A percentile compares a stretch with the other conserved stretches of the same genome.
These are phyloP conservation scores for Drosophila oshimai DNA, from an alignment of 1,140 invertebrate species.

Conservation along the genomic window DNA sequence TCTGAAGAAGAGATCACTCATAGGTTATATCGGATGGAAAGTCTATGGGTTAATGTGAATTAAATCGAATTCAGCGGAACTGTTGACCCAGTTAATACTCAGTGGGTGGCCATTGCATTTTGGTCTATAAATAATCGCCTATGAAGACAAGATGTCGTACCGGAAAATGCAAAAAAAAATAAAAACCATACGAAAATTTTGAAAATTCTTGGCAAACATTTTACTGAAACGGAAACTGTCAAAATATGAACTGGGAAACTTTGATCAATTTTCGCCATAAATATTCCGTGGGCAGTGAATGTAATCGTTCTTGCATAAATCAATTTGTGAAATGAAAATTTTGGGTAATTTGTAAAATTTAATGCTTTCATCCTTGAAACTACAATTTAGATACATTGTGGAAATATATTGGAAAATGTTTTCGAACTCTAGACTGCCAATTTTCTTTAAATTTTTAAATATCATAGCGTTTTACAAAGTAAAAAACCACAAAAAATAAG, in stretches of 20 bases:
- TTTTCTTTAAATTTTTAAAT: not conserved
- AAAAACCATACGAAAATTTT: slow-evolving; percentile 5
- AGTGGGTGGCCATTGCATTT: slow-evolving; percentile 39
- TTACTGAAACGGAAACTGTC: slow-evolving; percentile 26
- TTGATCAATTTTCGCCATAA: slow-evolving; percentile 26
- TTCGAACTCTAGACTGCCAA: not conserved
- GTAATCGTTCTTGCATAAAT: slow-evolving; percentile 1
- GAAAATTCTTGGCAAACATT: slow-evolving; percentile 29
- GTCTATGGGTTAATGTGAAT: not conserved
- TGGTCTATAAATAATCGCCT: slow-evolving; percentile 29
- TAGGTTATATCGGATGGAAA: not conserved
- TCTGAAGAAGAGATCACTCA: not conserved
- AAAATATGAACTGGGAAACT: slow-evolving; percentile 22
- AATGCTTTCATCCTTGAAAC: not conserved
- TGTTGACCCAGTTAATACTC: slow-evolving; percentile 60
- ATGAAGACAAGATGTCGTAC: slow-evolving; percentile 37
- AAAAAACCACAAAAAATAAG: not conserved
- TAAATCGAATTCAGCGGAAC: slow-evolving; percentile 13
- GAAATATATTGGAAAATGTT: not conserved
- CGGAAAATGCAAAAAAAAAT: slow-evolving; percentile 41
- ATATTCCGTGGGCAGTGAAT: slow-evolving; percentile 23
- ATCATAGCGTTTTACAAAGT: not conserved
- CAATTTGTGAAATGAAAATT: not conserved
- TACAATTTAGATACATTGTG: not conserved
- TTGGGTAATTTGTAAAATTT: slow-evolving; percentile 10